Base-by-base conservation (phyloP, 2,888 invertebrate genomes). In the Phrixothrix hirtus region DNA sequence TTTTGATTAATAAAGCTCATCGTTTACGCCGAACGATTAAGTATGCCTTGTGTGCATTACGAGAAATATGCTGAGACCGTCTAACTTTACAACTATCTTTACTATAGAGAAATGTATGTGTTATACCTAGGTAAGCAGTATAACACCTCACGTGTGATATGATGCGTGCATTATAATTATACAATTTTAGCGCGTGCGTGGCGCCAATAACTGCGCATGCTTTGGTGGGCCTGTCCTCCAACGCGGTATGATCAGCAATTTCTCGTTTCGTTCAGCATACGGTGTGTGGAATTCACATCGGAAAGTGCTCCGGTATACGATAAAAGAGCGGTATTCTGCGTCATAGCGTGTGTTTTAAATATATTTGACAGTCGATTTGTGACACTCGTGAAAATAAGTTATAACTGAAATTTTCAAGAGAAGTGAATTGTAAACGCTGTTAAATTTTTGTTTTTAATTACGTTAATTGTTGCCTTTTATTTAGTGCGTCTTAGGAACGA, bases 171-270 rank as follows among this genome's bases (percentile, higher is more conserved):
- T 65, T 62, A 64, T 68, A 72, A 69, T 72, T 72, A 71, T 68
- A 70, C 72, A 70, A 72, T 65, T 66, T 61, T 62, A 49, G 64
- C 61, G 71, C 69, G 70, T 72, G 73, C 73, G 73, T 74, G 74
- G 72, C 72, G 72, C 72, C 73, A 61, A 64, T 17, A 2, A 54
- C 43, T 54, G 67, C 70, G 72, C 74, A 68, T 62, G 73, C 71
- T 58, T 64, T 58, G 62, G 68, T 66, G 67, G 70, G 70, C 67
- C 67, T 67, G 69, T 69, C 73, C 55, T 49, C 58, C 59, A 55
- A 57, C 53, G 54, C 59, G 50, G 45, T 57, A 39, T 50, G 46
- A 53, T 51, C 52, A 31, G 38, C 55, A 56, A 57, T 48, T 52
- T 55, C 57, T 49, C 42, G 50, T 49, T 47, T 43, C 44, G 48